phyloP scores from a whole-genome alignment of 2,113 vertebrate species.

The Cyprinodon brontotheroides region DNA sequence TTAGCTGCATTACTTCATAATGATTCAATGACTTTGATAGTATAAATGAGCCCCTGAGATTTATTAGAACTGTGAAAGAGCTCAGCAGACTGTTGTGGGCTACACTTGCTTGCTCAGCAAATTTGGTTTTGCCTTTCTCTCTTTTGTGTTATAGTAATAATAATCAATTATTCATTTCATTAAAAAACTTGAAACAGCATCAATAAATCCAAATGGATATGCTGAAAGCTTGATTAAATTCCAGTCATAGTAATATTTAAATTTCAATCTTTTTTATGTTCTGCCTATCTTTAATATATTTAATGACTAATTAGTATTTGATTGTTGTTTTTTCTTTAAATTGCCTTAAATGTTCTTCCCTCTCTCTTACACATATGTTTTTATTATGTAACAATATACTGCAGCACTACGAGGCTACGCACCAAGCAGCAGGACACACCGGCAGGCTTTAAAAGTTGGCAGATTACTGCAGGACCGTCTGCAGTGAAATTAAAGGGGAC shows the following conservation, averaged over 20 bases:
- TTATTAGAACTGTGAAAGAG: conserved; percentile 16
- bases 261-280: background rate
- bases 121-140: conserved; percentile 48
- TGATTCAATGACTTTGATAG: conserved; percentile 1
- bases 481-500: conserved; percentile 37
- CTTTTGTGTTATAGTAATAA: conserved; percentile 29
- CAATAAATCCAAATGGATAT: background rate
- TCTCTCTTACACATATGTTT: conserved; percentile 28
- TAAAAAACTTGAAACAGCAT: background rate
- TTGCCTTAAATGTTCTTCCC: conserved; percentile 18
- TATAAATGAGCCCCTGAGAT: conserved; percentile 18
- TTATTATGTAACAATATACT: conserved; percentile 66
- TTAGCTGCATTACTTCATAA: background rate
- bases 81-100: conserved; percentile 51
- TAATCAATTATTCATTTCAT: background rate
- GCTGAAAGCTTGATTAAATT: background rate
- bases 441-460: conserved; percentile 53
- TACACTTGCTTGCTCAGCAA: conserved; percentile 70
- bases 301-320: background rate
- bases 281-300: background rate
- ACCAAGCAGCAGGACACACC: conserved; percentile 27
- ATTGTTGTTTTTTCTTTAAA: background rate
- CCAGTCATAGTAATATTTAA: background rate
- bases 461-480: conserved; percentile 28
- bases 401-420: conserved; percentile 52